A percentile compares a stretch with the other conserved stretches of the same genome.
Evolutionary conservation across 1,140 invertebrate species (phyloP).

Genomic region (Lepidurus packardi): DNA sequence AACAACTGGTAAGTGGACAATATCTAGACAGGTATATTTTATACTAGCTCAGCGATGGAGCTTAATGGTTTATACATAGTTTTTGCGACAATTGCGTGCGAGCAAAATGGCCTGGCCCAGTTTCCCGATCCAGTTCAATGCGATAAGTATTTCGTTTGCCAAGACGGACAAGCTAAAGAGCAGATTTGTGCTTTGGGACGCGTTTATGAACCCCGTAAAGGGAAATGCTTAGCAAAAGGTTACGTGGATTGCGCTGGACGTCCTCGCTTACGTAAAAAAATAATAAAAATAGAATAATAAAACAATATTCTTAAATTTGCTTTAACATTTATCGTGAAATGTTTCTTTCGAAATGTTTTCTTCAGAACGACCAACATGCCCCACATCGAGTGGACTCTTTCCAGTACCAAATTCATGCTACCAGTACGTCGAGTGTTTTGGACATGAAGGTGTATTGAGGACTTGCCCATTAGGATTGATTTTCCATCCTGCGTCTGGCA

Average conservation of each 20-base stretch:
- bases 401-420: conserved; percentile 4
- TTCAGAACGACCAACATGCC: neutral
- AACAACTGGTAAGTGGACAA: neutral
- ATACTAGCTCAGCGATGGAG: neutral
- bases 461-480: conserved; percentile 9
- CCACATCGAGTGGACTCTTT: neutral
- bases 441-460: neutral
- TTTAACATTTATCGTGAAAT: too few species aligned
- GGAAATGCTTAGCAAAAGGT: neutral
- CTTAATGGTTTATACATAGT: neutral
- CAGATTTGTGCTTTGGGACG: neutral
- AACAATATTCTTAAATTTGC: too few species aligned
- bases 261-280: neutral
- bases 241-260: conserved; percentile 1
- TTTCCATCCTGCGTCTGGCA: neutral
- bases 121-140: neutral
- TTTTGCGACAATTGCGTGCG: neutral
- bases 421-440: conserved; percentile 4
- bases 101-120: neutral
- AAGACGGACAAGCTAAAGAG: neutral
- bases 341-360: neutral
- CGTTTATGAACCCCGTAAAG: neutral
- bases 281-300: too few species aligned
- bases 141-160: neutral
- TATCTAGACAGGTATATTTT: neutral